phyloP scores from a whole-genome alignment of 2,888 invertebrate species.

The Leucozona laternaria region DNA sequence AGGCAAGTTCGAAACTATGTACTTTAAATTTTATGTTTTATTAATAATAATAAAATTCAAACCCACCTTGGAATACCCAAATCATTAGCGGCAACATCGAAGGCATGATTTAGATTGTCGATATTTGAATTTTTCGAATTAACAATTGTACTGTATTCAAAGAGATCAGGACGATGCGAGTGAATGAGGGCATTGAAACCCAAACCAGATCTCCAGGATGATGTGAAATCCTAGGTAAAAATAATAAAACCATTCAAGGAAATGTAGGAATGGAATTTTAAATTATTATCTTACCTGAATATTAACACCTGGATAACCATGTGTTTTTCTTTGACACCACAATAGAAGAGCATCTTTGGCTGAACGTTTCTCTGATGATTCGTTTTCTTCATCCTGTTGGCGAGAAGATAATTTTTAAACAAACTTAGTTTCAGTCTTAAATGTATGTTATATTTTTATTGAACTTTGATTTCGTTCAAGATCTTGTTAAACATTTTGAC shows the following conservation, averaged over 20 bases:
- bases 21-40: background rate
- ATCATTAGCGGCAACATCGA: slow-evolving; percentile 96
- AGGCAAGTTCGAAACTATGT: background rate
- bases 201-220: slow-evolving; percentile 97
- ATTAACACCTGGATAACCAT: slow-evolving; percentile 95
- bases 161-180: slow-evolving; percentile 97
- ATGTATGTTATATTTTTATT: too few species aligned
- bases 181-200: slow-evolving; percentile 99
- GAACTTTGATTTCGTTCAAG: background rate
- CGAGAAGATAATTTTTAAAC: background rate
- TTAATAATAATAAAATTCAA: background rate
- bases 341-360: slow-evolving; percentile 98
- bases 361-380: slow-evolving; percentile 98
- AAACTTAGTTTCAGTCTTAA: background rate
- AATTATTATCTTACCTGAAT: slow-evolving; percentile 85
- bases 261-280: background rate
- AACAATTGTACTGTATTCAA: slow-evolving; percentile 92
- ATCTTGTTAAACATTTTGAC: background rate
- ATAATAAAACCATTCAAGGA: background rate
- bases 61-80: slow-evolving; percentile 92
- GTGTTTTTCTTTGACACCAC: slow-evolving; percentile 99
- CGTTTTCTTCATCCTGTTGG: slow-evolving; percentile 95
- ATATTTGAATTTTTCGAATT: slow-evolving; percentile 90
- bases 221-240: slow-evolving; percentile 88
- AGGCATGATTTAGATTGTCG: slow-evolving; percentile 98